Base-by-base conservation (phyloP, 2,888 invertebrate species). In the Nineta flava region DNA sequence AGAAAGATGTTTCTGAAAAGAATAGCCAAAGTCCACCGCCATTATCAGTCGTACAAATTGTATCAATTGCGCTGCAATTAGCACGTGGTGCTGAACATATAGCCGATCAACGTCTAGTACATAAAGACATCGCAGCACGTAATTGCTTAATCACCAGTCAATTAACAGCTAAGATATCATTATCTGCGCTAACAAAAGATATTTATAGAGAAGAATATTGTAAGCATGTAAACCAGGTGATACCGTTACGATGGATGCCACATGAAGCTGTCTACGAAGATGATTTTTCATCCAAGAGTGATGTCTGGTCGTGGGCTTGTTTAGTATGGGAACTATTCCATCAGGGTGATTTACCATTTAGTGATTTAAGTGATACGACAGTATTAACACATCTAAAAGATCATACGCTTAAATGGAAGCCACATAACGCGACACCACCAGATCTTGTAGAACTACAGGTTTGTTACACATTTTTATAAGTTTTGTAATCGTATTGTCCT, bases 141-240 rank as follows among this genome's bases (percentile, higher is more conserved):
- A 95, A 95, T 69, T 88, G 95, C 63, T 72, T 94, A 51, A 83
- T 95, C 52, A 83, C 88, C 0, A 84, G 87, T 16, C 78, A 79
- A 55, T 73, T 94, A 31, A 76, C 79, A 34, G 79, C 92, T 21
- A 94, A 95, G 70, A 76, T 95, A 50, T 84, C 91, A 2, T 74
- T 80, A 65, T 81, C 86, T 0, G 83, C 84, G 34, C 76, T 87
- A 55, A 82, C 81, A 34, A 79, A 83, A 57, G 93, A 90, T 57
- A 87, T 91, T 0, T 88, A 94, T 65, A 83, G 85, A 43, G 82
- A 83, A 56, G 94, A 96, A 63, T 96, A 95, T 68, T 87, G 79
- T 64, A 86, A 86, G 57, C 77, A 87, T 59, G 80, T 84, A 52
- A 88, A 91, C 61, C 79, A 82, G 71, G 76, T 85, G 57, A 77